Percentiles rank a stretch among this genome's conserved stretches.
These are phyloP conservation scores for Serripes groenlandicus DNA, from an alignment of 2,888 invertebrate species.

Conservation along the genomic window DNA sequence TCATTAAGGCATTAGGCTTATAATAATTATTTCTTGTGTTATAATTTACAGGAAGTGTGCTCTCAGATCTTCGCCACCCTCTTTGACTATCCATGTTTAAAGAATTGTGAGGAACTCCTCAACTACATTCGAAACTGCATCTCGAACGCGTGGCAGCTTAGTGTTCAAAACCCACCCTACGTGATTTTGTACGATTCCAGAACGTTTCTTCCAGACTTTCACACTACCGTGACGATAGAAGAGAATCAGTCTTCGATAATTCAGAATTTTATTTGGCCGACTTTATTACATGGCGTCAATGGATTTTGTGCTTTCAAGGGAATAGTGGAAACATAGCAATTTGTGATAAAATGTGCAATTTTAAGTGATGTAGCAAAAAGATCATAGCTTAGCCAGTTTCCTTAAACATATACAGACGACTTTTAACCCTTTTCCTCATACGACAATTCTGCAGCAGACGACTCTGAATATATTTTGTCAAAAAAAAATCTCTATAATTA, in stretches of 20 bases:
- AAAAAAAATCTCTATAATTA: too few relatives aligned
- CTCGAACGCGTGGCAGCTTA: conserved; percentile 94
- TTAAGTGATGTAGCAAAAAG: too few relatives aligned
- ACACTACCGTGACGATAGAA: conserved; percentile 92
- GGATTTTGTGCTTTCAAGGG: conserved; percentile 94
- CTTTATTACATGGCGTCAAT: conserved; percentile 90
- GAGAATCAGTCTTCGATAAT: conserved; percentile 92
- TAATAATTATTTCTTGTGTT: too few relatives aligned
- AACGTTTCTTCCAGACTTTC: conserved; percentile 91
- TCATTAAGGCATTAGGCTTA: too few relatives aligned
- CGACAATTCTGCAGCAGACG: too few relatives aligned
- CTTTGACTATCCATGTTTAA: conserved; percentile 96
- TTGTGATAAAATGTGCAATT: too few relatives aligned
- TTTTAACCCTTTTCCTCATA: too few relatives aligned
- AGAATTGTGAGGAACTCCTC: conserved; percentile 92
- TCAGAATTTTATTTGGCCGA: conserved; percentile 95
- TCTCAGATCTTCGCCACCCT: conserved; percentile 94
- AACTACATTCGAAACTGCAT: conserved; percentile 94
- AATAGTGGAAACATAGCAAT: conserved; percentile 91
- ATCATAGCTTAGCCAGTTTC: too few relatives aligned
- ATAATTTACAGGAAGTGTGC: conserved; percentile 88
- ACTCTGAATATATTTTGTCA: too few relatives aligned
- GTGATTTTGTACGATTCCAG: conserved; percentile 88
- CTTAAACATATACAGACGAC: too few relatives aligned
- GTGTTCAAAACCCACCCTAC: conserved; percentile 89